Percentiles rank a stretch among this genome's conserved stretches.
phyloP scores from a whole-genome alignment of 2,797 vertebrate species.

The Oophaga sylvatica region DNA sequence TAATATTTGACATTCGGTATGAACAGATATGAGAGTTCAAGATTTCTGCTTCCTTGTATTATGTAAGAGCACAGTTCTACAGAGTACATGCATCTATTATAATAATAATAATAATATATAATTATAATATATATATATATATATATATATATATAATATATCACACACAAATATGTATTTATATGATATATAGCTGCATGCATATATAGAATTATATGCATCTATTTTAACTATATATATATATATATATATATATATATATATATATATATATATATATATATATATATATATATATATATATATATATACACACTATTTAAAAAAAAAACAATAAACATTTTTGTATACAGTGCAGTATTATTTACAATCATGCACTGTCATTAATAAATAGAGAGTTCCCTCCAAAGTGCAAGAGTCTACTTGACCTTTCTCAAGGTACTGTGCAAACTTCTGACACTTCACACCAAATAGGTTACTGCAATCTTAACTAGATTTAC shows the following conservation, averaged over 20 bases:
- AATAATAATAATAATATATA: background rate
- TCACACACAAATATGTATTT: no score
- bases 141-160: no score
- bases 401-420: background rate
- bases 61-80: background rate
- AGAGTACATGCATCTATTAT: no score
- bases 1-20: background rate
- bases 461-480: background rate
- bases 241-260: background rate
- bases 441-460: background rate
- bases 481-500: background rate
- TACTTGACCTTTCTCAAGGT: conserved; percentile 31
- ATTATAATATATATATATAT: no score
- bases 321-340: background rate
- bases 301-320: no score
- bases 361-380: background rate
- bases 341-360: no score
- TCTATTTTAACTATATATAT: no score
- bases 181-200: no score
- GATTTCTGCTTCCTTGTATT: background rate
- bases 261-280: no score
- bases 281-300: no score
- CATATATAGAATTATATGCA: background rate
- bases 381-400: no score
- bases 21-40: background rate